These are phyloP conservation scores for Troglohyphantes excavatus DNA, from an alignment of 2,888 invertebrate species.

Conservation along the genomic window DNA sequence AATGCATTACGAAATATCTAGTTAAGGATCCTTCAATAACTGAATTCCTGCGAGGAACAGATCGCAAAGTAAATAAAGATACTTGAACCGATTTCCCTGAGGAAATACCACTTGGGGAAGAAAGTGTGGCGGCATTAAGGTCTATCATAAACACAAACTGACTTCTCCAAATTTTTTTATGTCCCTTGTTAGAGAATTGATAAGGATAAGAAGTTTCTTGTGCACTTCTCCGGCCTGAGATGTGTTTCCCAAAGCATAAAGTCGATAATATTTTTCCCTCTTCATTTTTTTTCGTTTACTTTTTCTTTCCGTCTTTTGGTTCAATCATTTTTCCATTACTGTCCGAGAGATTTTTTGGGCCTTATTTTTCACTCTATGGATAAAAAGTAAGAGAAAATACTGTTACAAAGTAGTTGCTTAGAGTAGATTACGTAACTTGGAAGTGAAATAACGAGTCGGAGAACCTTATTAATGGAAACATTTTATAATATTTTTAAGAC, in stretches of 20 bases:
- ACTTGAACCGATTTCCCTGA: neutral
- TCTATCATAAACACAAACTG: slow-evolving; percentile 42
- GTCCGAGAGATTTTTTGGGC: slow-evolving; percentile 7
- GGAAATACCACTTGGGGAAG: neutral
- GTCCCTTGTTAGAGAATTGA: slow-evolving; percentile 35
- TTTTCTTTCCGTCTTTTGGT: slow-evolving; percentile 33
- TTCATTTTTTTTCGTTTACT: neutral
- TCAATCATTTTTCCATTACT: slow-evolving; percentile 68
- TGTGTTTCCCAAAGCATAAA: slow-evolving; percentile 22
- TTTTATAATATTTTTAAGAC: no score
- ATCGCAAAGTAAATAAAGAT: neutral
- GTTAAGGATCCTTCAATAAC: no score
- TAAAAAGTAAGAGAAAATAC: slow-evolving; percentile 37
- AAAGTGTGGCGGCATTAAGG: slow-evolving; percentile 31
- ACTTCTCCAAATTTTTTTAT: slow-evolving; percentile 6
- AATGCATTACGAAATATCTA: no score
- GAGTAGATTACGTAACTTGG: slow-evolving; percentile 11
- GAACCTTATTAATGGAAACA: neutral
- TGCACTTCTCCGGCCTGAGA: neutral
- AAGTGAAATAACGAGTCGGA: neutral
- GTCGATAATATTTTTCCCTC: slow-evolving; percentile 37
- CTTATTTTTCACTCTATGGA: slow-evolving; percentile 40
- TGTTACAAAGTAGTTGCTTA: neutral
- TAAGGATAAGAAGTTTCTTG: slow-evolving; percentile 33
- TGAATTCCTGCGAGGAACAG: no score